These are phyloP conservation scores for Platycheirus rosarum DNA, from an alignment of 2,888 invertebrate species.

Conservation along the genomic window DNA sequence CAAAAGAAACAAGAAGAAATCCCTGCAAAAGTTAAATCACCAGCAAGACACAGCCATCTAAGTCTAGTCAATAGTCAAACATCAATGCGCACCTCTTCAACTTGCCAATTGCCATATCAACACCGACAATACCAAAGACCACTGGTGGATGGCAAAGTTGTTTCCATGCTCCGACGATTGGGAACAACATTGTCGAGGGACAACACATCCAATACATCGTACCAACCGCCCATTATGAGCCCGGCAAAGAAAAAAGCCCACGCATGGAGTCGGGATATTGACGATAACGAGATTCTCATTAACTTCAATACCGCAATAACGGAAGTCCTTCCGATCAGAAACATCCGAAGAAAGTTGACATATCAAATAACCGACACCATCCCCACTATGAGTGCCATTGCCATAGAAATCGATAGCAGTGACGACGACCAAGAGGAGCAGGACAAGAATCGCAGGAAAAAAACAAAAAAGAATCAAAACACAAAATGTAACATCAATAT, in stretches of 20 bases:
- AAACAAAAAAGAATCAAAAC: constrained; percentile 23
- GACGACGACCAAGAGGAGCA: constrained; percentile 43
- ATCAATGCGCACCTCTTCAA: background rate
- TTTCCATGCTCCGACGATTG: constrained; percentile 80
- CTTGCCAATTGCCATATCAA: constrained; percentile 44
- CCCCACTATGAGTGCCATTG: constrained; percentile 37
- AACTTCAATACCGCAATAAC: constrained; percentile 81
- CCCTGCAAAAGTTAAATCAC: constrained; percentile 25
- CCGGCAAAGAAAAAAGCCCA: constrained; percentile 78
- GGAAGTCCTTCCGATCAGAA: constrained; percentile 80
- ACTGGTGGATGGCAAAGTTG: constrained; percentile 80
- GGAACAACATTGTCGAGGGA: constrained; percentile 80
- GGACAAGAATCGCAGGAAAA: constrained; percentile 2
- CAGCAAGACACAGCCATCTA: constrained; percentile 3
- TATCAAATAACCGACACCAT: constrained; percentile 71
- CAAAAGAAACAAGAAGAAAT: constrained; percentile 53
- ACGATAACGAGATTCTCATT: constrained; percentile 80
- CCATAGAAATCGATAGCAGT: constrained; percentile 75
- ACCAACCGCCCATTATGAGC: constrained; percentile 78
- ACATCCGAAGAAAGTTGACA: constrained; percentile 73
- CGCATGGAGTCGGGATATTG: constrained; percentile 78
- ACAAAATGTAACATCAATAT: constrained; percentile 67
- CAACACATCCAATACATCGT: constrained; percentile 19
- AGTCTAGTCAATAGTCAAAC: constrained; percentile 52
- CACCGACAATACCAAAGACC: constrained; percentile 75